Percentiles rank a stretch among this genome's conserved stretches.
phyloP scores from a whole-genome alignment of 2,113 vertebrate species.

The Bubo scandiacus region DNA sequence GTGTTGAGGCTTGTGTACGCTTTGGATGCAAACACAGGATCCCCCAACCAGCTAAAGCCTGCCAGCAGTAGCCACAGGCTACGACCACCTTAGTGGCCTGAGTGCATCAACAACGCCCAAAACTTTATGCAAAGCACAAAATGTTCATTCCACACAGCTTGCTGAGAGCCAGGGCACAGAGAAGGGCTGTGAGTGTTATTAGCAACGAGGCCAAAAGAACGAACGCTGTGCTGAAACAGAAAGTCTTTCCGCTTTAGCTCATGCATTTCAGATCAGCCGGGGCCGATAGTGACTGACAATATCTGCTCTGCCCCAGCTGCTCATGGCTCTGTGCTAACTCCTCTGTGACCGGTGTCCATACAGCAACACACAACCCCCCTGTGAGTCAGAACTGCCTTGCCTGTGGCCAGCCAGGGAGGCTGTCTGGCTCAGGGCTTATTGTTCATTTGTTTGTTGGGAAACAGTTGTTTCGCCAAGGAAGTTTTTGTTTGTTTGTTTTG shows the following conservation, averaged over 20 bases:
- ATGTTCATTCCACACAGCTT: fast-evolving
- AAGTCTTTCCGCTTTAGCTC: conserved; percentile 2
- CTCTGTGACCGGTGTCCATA: fast-evolving
- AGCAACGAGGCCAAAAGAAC: not conserved
- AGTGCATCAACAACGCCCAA: not conserved
- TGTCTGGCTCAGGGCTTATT: not conserved
- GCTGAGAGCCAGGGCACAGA: not conserved
- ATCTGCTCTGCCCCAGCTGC: not conserved
- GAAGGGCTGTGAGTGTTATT: not conserved
- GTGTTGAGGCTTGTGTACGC: not conserved
- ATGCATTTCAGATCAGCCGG: fast-evolving
- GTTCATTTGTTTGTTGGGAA: not conserved
- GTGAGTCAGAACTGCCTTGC: fast-evolving
- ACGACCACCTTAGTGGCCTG: not conserved
- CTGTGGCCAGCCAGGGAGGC: fast-evolving
- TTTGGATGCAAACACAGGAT: not conserved
- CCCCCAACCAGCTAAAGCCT: not conserved
- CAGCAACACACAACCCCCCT: not conserved
- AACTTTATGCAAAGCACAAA: not conserved
- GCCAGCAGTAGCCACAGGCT: not conserved
- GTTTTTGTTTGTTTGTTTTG: not conserved
- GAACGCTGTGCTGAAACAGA: not conserved
- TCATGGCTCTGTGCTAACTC: not conserved
- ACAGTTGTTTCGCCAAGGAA: not conserved
- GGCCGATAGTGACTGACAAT: not conserved